phyloP scores from a whole-genome alignment of 2,888 invertebrate species.

The Electrophaes corylata region DNA sequence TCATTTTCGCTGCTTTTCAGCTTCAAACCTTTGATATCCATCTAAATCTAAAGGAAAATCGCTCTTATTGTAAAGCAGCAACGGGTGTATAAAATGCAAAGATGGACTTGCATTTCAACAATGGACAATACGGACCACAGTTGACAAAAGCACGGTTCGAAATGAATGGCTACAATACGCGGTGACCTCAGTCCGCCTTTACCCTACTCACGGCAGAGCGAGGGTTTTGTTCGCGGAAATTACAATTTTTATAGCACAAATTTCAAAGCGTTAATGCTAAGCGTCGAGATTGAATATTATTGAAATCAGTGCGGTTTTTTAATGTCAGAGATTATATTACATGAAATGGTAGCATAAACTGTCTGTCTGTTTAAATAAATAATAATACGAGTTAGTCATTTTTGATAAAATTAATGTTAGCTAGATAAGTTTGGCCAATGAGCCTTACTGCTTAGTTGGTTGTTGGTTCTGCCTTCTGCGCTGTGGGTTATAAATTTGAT shows the following conservation, averaged over 20 bases:
- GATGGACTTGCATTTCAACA: conserved; percentile 32
- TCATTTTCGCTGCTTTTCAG: conserved; percentile 61
- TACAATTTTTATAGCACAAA: conserved; percentile 34
- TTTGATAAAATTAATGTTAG: neutral
- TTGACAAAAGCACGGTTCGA: conserved; percentile 41
- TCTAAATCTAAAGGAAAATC: conserved; percentile 23
- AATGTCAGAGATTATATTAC: conserved; percentile 6
- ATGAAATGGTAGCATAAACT: neutral
- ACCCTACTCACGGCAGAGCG: conserved; percentile 29
- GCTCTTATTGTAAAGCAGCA: conserved; percentile 30
- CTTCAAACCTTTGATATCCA: conserved; percentile 12
- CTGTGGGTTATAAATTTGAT: too few species aligned
- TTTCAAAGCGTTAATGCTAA: conserved; percentile 28
- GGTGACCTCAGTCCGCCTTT: conserved; percentile 33
- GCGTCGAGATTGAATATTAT: conserved; percentile 16
- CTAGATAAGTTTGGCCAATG: too few species aligned
- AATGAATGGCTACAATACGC: conserved; percentile 40
- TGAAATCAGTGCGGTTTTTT: conserved; percentile 12
- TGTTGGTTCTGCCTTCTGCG: too few species aligned
- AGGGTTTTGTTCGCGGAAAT: conserved; percentile 41
- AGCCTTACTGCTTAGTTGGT: too few species aligned
- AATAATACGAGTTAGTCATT: neutral
- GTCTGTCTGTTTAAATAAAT: neutral
- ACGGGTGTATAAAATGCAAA: conserved; percentile 15
- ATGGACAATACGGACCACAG: conserved; percentile 35